Conservation (phyloP, 2,888 invertebrate genomes). For the Baccha elongata region DNA sequence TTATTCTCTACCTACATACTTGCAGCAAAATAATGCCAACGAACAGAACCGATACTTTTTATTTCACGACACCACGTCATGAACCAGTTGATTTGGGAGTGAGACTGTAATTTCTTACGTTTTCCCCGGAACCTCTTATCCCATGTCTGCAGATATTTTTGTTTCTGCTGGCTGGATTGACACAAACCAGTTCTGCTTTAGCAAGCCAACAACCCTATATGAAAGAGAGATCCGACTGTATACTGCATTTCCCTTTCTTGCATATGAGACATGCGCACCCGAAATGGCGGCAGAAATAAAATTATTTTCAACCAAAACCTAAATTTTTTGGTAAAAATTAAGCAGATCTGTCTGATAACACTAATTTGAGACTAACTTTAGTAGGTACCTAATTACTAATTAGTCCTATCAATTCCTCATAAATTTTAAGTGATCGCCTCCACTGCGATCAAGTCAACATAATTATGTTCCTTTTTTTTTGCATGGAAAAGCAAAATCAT, state of each 20-base stretch:
- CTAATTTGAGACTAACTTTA: not conserved
- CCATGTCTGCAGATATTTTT: not conserved
- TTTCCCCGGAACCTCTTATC: not conserved
- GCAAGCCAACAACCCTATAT: constrained; percentile 1
- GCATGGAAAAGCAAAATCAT: not conserved
- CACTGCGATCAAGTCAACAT: constrained; percentile 20
- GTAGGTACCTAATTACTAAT: not conserved
- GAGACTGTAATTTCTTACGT: no score
- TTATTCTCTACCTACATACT: not conserved
- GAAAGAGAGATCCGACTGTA: constrained; percentile 28
- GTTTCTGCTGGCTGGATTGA: no score
- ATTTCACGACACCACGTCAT: not conserved
- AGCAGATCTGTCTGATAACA: not conserved
- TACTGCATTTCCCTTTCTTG: constrained; percentile 35
- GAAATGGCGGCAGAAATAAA: constrained; percentile 8
- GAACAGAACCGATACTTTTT: constrained; percentile 3
- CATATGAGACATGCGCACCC: constrained; percentile 23
- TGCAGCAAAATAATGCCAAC: not conserved
- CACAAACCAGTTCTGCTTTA: constrained; percentile 15
- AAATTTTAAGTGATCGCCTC: constrained; percentile 3
- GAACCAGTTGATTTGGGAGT: constrained; percentile 6
- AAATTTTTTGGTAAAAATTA: not conserved
- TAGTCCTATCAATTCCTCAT: not conserved
- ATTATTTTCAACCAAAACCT: constrained; percentile 6
- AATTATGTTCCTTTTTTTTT: not conserved